These are phyloP conservation scores for silkworm (Bombyx mori) DNA, from an alignment of 1,140 invertebrate species.

Conservation along the genomic window ASM3026992v2 NC_085112.1:6916501-6917000, in stretches of 20 bases:
- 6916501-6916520: constrained; percentile 41
- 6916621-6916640: constrained; percentile 67
- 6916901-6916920: constrained; percentile 68
- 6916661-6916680: constrained; percentile 77
- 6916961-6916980: constrained; percentile 60
- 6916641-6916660: constrained; percentile 72
- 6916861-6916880: constrained; percentile 69
- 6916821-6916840: constrained; percentile 71
- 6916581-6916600: constrained; percentile 58
- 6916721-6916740: constrained; percentile 63
- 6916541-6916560: constrained; percentile 57
- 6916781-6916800: constrained; percentile 64
- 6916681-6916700: constrained; percentile 75
- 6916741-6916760: constrained; percentile 70
- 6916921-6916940: constrained; percentile 65
- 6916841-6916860: constrained; percentile 71
- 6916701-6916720: constrained; percentile 72
- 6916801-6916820: constrained; percentile 55
- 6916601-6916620: constrained; percentile 40
- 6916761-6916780: constrained; percentile 36
- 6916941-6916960: constrained; percentile 67
- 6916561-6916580: constrained; percentile 66
- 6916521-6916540: constrained; percentile 50
- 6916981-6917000: constrained; percentile 16
- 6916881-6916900: constrained; percentile 72